Percentiles rank a stretch among this genome's conserved stretches.
Conservation (phyloP, 2,888 invertebrate species). For the Troides helena region DNA sequence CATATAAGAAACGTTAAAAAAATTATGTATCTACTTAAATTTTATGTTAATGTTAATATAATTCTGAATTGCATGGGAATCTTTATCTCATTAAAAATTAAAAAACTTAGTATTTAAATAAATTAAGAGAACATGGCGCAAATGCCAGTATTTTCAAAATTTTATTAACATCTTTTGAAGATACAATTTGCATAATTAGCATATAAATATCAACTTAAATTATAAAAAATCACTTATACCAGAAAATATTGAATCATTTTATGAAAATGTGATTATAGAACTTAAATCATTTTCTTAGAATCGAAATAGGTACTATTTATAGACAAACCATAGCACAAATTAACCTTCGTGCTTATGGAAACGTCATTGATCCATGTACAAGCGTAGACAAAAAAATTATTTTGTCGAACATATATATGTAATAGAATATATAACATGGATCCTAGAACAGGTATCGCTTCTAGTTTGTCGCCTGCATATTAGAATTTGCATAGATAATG, state of each 20-base stretch:
- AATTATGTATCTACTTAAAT: background rate
- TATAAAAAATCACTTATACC: background rate
- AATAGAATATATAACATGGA: background rate
- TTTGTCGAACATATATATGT: too few relatives aligned
- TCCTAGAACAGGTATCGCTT: background rate
- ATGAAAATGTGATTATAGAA: background rate
- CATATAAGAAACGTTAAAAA: background rate
- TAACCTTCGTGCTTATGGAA: too few relatives aligned
- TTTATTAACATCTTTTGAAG: background rate
- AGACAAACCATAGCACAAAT: too few relatives aligned
- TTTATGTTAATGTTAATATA: background rate
- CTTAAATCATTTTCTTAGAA: background rate
- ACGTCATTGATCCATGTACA: too few relatives aligned
- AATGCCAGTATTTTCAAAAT: background rate
- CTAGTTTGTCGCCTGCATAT: background rate
- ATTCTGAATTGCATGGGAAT: background rate
- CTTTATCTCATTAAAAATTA: background rate
- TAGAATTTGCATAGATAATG: background rate
- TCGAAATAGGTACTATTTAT: too few relatives aligned
- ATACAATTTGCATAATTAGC: background rate
- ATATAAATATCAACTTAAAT: background rate
- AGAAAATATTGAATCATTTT: background rate
- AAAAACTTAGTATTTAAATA: background rate
- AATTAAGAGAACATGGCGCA: background rate
- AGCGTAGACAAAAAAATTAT: too few relatives aligned